phyloP scores from a whole-genome alignment of 2,797 vertebrate genomes.

The Rhinella marina region DNA sequence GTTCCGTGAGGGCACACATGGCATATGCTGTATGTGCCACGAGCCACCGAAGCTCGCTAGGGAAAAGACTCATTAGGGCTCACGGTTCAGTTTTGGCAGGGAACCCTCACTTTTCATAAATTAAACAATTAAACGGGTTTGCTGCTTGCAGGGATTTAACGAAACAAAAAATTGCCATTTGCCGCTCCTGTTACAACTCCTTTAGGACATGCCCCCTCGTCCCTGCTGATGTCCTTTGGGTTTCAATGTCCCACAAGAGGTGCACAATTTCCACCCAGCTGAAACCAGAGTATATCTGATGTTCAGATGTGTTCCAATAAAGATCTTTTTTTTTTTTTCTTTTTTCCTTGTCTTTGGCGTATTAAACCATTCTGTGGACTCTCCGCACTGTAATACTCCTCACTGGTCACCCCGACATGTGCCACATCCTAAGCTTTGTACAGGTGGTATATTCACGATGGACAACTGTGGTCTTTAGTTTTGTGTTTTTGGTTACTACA shows the following conservation, averaged over 20 bases:
- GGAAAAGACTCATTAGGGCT: background rate
- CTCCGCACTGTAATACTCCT: background rate
- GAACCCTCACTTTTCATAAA: conserved; percentile 28
- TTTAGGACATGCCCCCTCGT: conserved; percentile 42
- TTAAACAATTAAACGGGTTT: conserved; percentile 47
- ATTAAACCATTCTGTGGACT: background rate
- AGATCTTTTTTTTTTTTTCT: conserved; percentile 73
- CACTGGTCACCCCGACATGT: background rate
- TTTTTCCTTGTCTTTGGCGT: conserved; percentile 58
- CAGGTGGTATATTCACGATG: background rate
- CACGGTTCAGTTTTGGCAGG: conserved; percentile 33
- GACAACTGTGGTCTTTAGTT: background rate
- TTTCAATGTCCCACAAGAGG: conserved; percentile 85
- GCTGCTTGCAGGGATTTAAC: conserved; percentile 49
- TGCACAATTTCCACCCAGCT: conserved; percentile 88
- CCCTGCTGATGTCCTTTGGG: conserved; percentile 75
- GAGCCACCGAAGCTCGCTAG: background rate
- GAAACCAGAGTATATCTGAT: conserved; percentile 90
- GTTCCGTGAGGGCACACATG: background rate
- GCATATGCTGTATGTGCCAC: background rate
- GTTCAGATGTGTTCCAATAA: conserved; percentile 92
- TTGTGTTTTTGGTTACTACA: background rate
- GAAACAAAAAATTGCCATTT: conserved; percentile 37
- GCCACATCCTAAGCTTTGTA: background rate
- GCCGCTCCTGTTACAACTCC: conserved; percentile 22